These are phyloP conservation scores for Bergia puertoricense DNA, from an alignment of 92 coral and sea anemone species.

Conservation along the genomic window DNA sequence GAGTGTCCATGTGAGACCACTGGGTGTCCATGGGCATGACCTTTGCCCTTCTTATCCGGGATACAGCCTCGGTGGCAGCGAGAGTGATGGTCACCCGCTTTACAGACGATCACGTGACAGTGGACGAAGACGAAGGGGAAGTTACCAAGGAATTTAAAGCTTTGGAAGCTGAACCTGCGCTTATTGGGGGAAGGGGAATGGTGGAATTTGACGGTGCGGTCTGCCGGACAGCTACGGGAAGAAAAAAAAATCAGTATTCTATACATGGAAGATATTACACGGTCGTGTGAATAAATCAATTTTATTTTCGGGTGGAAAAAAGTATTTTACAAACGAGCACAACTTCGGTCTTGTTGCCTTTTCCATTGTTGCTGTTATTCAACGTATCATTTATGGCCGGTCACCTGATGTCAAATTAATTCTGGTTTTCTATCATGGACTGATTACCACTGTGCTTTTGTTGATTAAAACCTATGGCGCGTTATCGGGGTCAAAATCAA, in stretches of 20 bases:
- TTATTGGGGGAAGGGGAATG: constrained; percentile 67
- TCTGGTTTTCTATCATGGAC: no score
- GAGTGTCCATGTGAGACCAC: constrained; percentile 8
- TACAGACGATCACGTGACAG: constrained; percentile 86
- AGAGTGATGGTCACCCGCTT: constrained; percentile 71
- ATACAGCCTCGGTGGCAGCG: constrained; percentile 85
- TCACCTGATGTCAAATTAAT: no score
- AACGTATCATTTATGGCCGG: no score
- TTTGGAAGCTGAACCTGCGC: constrained; percentile 80
- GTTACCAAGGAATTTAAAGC: constrained; percentile 80
- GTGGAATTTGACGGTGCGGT: constrained; percentile 67
- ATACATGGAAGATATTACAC: background rate
- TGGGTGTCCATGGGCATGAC: constrained; percentile 19
- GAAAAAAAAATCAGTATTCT: background rate
- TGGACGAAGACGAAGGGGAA: constrained; percentile 86
- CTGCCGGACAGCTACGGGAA: constrained; percentile 65
- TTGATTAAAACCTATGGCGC: no score
- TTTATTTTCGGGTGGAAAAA: no score
- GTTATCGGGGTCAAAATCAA: no score
- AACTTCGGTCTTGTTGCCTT: no score
- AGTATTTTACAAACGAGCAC: no score
- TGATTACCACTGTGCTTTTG: no score
- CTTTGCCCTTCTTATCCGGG: constrained; percentile 51
- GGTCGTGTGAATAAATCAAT: no score
- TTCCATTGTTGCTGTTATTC: no score